These are phyloP conservation scores for Mesoligia furuncula DNA, from an alignment of 2,888 invertebrate species.

Conservation along the genomic window DNA sequence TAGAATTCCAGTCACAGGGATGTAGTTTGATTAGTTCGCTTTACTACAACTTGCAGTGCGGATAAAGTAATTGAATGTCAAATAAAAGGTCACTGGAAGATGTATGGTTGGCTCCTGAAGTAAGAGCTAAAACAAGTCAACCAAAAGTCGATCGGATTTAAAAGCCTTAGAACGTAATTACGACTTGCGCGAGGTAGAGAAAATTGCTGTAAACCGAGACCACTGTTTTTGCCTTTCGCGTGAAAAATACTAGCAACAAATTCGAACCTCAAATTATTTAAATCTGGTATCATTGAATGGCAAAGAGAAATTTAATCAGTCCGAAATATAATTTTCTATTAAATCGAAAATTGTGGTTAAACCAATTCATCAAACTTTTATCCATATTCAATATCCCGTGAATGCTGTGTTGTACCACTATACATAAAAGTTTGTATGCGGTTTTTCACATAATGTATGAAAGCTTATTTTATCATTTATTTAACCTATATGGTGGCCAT, in stretches of 20 bases:
- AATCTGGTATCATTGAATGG: slow-evolving; percentile 28
- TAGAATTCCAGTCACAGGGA: slow-evolving; percentile 39
- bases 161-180: slow-evolving; percentile 62
- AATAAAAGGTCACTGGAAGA: slow-evolving; percentile 55
- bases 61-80: slow-evolving; percentile 62
- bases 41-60: slow-evolving; percentile 48
- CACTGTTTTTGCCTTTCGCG: slow-evolving; percentile 3
- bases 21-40: slow-evolving; percentile 60
- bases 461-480: neutral
- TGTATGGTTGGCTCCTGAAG: slow-evolving; percentile 46
- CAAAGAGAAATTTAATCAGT: slow-evolving; percentile 28
- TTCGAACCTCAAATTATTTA: slow-evolving; percentile 31
- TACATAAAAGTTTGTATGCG: neutral
- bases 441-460: neutral
- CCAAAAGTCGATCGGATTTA: slow-evolving; percentile 56
- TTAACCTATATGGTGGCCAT: neutral
- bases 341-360: slow-evolving; percentile 18
- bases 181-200: slow-evolving; percentile 36
- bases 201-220: slow-evolving; percentile 30
- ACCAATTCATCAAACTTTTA: slow-evolving; percentile 21
- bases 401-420: neutral
- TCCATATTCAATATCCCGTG: neutral
- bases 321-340: slow-evolving; percentile 30
- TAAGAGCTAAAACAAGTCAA: slow-evolving; percentile 56
- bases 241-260: slow-evolving; percentile 27